Evolutionary conservation across 2,113 vertebrate species (phyloP).

Genomic region (Corythornis madagascariensis): DNA sequence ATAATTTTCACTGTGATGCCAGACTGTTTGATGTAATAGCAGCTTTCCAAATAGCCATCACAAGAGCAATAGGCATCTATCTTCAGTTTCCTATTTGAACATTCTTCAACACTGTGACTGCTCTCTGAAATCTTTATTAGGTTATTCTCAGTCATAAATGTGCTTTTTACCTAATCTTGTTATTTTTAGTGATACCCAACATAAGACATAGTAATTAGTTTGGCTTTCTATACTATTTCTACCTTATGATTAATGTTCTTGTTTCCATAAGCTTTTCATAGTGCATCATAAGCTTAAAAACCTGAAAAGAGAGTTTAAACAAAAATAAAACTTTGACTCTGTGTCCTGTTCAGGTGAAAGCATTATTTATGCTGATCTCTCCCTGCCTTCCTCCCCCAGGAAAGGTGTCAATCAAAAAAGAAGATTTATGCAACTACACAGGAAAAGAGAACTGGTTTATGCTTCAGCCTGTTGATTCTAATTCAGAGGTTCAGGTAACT

Average conservation of each 20-base stretch:
- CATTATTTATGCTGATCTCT: slow-evolving; percentile 4
- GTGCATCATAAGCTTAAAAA: not conserved
- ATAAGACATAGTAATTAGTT: not conserved
- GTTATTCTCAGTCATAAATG: not conserved
- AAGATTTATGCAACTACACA: slow-evolving; percentile 90
- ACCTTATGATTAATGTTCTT: not conserved
- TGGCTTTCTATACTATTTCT: not conserved
- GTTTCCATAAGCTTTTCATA: not conserved
- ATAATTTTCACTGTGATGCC: slow-evolving; percentile 57
- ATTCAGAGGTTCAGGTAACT: slow-evolving; percentile 97
- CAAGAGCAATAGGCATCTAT: not conserved
- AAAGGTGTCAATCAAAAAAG: slow-evolving; percentile 95
- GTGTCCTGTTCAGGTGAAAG: not conserved
- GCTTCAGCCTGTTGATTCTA: slow-evolving; percentile 92
- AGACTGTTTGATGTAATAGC: slow-evolving; percentile 59
- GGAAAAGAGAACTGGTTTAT: slow-evolving; percentile 95
- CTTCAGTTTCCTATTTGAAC: slow-evolving; percentile 12
- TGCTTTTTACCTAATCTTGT: not conserved
- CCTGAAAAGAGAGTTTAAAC: not conserved
- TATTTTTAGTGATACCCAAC: not conserved
- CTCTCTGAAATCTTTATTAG: not conserved
- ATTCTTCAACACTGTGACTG: not conserved
- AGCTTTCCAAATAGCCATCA: slow-evolving; percentile 29
- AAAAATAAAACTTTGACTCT: not conserved
- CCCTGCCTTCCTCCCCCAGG: slow-evolving; percentile 71